Conservation (phyloP, 2,797 vertebrate genomes). For the Clarias pachynema region DNA sequence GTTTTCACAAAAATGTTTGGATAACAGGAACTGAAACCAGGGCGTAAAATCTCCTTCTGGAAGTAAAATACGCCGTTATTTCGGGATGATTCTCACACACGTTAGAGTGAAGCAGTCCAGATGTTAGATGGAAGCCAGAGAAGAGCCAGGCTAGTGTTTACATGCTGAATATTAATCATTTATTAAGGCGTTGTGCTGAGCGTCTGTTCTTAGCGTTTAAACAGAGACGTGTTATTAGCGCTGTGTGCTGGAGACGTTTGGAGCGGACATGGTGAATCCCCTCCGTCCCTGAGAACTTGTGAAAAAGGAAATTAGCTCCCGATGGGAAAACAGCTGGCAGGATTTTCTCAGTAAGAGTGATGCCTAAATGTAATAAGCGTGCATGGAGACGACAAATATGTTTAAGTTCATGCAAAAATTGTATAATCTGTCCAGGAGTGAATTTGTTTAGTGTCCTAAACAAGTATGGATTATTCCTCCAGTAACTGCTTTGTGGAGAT, state of each 20-base stretch:
- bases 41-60: background rate
- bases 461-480: constrained; percentile 46
- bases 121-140: constrained; percentile 44
- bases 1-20: constrained; percentile 21
- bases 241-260: constrained; percentile 37
- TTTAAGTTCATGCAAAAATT: constrained; percentile 40
- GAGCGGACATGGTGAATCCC: constrained; percentile 33
- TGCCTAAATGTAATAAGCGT: constrained; percentile 43
- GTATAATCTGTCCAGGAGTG: constrained; percentile 43
- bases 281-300: constrained; percentile 20
- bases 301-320: constrained; percentile 35
- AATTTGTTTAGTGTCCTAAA: constrained; percentile 5
- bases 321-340: constrained; percentile 54
- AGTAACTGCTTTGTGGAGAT: constrained; percentile 49
- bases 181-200: constrained; percentile 43
- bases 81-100: background rate
- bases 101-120: constrained; percentile 47
- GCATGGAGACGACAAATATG: constrained; percentile 33
- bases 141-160: constrained; percentile 47
- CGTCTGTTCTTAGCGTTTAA: constrained; percentile 41
- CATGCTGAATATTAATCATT: constrained; percentile 47
- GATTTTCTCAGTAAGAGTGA: constrained; percentile 1
- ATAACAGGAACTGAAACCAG: background rate
- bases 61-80: background rate
- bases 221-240: constrained; percentile 29